phyloP scores from a whole-genome alignment of 2,797 vertebrate genomes.

The Chaetophractus vellerosus region DNA sequence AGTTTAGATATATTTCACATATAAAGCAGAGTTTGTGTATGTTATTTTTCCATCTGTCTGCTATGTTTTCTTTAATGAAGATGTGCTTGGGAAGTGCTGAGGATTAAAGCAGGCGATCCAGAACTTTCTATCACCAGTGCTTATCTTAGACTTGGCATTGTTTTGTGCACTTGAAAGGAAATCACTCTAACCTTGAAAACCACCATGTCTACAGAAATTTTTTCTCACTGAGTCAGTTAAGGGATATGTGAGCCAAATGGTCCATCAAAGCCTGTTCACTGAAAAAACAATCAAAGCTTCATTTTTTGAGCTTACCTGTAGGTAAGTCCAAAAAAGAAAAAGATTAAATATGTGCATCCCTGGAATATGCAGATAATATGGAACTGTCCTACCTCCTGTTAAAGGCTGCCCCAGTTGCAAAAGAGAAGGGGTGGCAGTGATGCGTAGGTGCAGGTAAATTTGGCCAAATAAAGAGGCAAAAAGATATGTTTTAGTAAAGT shows the following conservation, averaged over 20 bases:
- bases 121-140: neutral
- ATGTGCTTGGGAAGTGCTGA: neutral
- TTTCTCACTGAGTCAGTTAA: neutral
- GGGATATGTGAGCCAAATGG: neutral
- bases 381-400: neutral
- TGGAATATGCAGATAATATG: neutral
- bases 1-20: neutral
- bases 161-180: neutral
- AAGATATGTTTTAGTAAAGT: neutral
- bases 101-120: neutral
- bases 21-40: neutral
- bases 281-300: neutral
- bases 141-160: neutral
- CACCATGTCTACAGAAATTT: neutral
- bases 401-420: neutral
- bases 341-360: neutral
- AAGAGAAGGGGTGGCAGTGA: neutral
- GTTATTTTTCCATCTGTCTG: neutral
- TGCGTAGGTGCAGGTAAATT: neutral
- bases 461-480: neutral
- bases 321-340: neutral
- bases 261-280: neutral
- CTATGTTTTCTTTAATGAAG: neutral
- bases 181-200: constrained; percentile 3
- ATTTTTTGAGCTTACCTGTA: neutral